phyloP scores from a whole-genome alignment of 2,113 vertebrate genomes.

The Ardeotis arabs region DNA sequence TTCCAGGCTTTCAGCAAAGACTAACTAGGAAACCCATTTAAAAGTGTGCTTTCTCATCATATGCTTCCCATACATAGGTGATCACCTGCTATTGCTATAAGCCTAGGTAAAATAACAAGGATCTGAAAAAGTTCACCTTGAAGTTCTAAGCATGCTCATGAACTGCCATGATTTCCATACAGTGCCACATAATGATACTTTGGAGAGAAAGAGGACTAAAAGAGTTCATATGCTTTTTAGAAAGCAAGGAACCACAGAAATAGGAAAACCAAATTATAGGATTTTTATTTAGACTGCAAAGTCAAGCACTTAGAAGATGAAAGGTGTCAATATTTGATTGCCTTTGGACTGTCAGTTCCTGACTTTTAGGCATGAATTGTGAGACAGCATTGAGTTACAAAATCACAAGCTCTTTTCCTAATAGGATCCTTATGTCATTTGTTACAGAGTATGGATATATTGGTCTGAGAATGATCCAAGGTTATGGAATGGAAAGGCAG shows the following conservation, averaged over 20 bases:
- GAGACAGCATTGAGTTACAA: neutral
- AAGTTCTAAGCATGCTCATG: neutral
- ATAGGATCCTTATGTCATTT: neutral
- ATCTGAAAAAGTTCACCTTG: neutral
- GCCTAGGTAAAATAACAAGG: neutral
- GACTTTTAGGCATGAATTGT: neutral
- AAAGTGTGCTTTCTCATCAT: neutral
- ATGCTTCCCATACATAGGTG: neutral
- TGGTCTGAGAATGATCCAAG: neutral
- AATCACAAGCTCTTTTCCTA: neutral
- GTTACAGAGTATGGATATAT: neutral
- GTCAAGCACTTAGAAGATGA: neutral
- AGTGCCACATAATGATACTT: neutral
- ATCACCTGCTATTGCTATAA: neutral
- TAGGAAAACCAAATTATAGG: neutral
- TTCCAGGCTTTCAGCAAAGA: neutral
- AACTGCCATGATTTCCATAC: neutral
- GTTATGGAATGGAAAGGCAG: neutral
- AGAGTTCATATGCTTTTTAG: neutral
- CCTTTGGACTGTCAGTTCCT: neutral
- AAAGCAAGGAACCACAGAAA: neutral
- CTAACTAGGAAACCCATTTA: neutral
- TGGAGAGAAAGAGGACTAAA: neutral
- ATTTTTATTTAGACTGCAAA: neutral
- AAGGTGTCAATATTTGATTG: neutral